Base-by-base conservation (phyloP, 2,888 invertebrate species). In the Cryptus armator region DNA sequence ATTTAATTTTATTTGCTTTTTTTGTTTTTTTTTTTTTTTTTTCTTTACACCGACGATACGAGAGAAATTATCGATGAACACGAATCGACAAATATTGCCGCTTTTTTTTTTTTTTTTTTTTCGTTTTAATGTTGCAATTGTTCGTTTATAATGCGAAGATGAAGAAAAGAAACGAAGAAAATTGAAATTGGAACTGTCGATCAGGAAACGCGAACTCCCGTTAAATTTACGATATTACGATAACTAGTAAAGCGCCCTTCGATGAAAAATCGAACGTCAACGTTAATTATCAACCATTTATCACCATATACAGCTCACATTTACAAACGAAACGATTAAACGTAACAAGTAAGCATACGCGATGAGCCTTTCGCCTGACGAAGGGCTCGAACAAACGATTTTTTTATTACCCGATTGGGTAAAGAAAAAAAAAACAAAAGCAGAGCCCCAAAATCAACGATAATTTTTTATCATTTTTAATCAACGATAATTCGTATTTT, bases 221-320 rank as follows among this genome's bases (percentile, higher is more conserved):
- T 79, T 59, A 62, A 16, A 51, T 68, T 68, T 71, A 16, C 43
- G 85, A 59, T 67, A 86, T 83, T 66, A 85, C 79, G 81, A 83
- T 81, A 85, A 79, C 75, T 78, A 81, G 67, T 79, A 76, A 82
- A 82, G 66, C 70, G 48, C 76, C 32, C 82, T 80, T 79, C 59
- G 75, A 85, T 67, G 48, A 59, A 29, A 68, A 68, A 82, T 85
- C 85, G 85, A 82, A 85, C 82, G 85, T 86, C 86, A 86, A 86
- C 85, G 77, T 85, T 81, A 81, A 85, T 81, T 81, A 83, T 67
- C 64, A 85, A 86, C 75, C 83, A 85, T 81, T 71, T 85, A 85
- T 86, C 85, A 80, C 62, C 32, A 62, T 62, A 32, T 62, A 29
- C 59, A 59, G 59, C n/a, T 62, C 62, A 62, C 62, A 62, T 62